Evolutionary conservation across 2,888 invertebrate species (phyloP).

Genomic region (Brenthis hecate): DNA sequence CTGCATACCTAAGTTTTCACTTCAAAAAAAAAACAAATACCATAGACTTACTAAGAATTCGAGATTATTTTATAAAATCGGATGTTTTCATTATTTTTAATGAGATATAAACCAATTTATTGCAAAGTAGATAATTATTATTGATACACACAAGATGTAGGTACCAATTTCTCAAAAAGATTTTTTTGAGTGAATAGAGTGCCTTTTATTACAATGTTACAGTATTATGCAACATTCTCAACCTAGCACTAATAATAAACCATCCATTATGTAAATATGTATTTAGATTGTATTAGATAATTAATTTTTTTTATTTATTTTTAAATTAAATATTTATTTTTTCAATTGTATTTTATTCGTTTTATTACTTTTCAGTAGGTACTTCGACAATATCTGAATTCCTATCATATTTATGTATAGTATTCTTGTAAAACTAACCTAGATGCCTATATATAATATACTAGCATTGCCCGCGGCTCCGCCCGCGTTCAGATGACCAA

Average conservation of each 20-base stretch:
- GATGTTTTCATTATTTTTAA: too few species aligned
- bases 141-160: neutral
- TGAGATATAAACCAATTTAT: too few species aligned
- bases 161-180: neutral
- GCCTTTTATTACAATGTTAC: constrained; percentile 31
- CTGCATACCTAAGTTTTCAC: too few species aligned
- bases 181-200: constrained; percentile 10
- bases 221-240: constrained; percentile 54
- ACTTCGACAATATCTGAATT: too few species aligned
- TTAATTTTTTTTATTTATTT: constrained; percentile 1
- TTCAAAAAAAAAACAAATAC: too few species aligned
- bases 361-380: neutral
- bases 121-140: neutral
- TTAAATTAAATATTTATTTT: constrained; percentile 15
- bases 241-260: neutral
- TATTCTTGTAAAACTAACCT: too few species aligned
- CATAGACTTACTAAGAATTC: too few species aligned
- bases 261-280: constrained; percentile 8
- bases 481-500: too few species aligned
- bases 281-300: constrained; percentile 6
- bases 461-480: too few species aligned
- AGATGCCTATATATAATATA: too few species aligned
- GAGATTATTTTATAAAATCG: too few species aligned
- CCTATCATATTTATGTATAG: too few species aligned
- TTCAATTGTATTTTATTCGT: neutral